Evolutionary conservation across 2,888 invertebrate species (phyloP).

Genomic region (Agonum fuliginosum): DNA sequence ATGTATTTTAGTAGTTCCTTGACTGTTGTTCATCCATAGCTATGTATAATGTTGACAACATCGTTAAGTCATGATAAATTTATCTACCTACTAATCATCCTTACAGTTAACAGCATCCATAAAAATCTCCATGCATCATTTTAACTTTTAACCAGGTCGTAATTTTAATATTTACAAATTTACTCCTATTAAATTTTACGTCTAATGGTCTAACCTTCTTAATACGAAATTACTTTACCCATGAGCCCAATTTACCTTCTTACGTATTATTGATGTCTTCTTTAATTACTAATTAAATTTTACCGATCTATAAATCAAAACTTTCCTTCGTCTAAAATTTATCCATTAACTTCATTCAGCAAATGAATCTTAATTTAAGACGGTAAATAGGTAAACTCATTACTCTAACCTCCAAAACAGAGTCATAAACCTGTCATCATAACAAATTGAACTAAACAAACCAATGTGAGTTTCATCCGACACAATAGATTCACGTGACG

Average conservation of each 20-base stretch:
- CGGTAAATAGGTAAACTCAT: neutral
- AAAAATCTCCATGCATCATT: neutral
- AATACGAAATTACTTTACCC: neutral
- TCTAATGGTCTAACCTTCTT: conserved; percentile 3
- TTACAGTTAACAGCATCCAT: neutral
- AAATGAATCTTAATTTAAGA: conserved; percentile 3
- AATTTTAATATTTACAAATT: conserved; percentile 12
- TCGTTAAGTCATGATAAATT: neutral
- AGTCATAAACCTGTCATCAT: neutral
- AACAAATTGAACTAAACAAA: neutral
- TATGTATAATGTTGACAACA: neutral
- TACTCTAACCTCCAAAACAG: neutral
- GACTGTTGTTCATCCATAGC: too few relatives aligned
- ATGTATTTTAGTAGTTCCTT: too few relatives aligned
- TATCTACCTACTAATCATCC: neutral
- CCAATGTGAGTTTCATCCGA: neutral
- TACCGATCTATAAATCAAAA: conserved; percentile 7
- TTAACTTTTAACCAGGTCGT: neutral
- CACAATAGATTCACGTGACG: too few relatives aligned
- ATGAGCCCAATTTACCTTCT: neutral
- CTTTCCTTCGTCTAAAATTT: neutral
- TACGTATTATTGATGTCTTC: conserved; percentile 4
- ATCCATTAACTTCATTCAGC: neutral
- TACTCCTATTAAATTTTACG: neutral
- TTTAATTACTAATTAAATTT: conserved; percentile 22